phyloP scores from a whole-genome alignment of 2,888 invertebrate genomes.

The Empis livida region DNA sequence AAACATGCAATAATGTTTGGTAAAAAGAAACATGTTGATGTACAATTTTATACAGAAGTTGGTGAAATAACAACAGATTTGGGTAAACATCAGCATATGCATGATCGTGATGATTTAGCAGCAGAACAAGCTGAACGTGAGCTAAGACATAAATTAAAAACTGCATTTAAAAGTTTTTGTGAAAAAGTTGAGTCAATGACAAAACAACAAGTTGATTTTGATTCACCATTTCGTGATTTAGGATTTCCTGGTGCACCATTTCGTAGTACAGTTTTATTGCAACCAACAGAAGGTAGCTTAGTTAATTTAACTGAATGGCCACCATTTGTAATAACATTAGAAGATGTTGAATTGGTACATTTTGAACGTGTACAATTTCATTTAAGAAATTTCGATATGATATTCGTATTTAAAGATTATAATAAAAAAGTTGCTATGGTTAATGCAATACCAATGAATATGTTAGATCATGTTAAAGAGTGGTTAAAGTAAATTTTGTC shows the following conservation, averaged over 20 bases:
- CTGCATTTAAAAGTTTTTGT: constrained; percentile 96
- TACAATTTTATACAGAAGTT: constrained; percentile 99
- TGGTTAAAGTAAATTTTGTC: constrained; percentile 77
- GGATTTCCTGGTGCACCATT: constrained; percentile 97
- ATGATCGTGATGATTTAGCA: constrained; percentile 95
- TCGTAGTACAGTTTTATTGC: constrained; percentile 88
- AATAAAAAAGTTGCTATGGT: constrained; percentile 88
- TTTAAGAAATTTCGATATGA: constrained; percentile 99
- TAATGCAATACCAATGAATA: constrained; percentile 98
- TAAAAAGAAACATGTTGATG: constrained; percentile 97
- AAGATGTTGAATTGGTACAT: constrained; percentile 95
- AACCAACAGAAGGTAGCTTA: constrained; percentile 95
- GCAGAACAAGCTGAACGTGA: constrained; percentile 98
- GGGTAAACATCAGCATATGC: constrained; percentile 99
- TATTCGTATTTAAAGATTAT: constrained; percentile 98
- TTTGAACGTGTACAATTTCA: constrained; percentile 99
- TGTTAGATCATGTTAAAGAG: constrained; percentile 98
- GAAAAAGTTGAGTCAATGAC: constrained; percentile 93
- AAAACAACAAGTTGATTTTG: constrained; percentile 95
- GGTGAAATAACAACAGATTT: constrained; percentile 99
- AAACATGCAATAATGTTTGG: constrained; percentile 99
- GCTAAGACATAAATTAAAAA: constrained; percentile 88
- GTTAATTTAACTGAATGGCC: constrained; percentile 99
- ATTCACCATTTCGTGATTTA: constrained; percentile 94
- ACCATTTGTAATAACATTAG: constrained; percentile 94